Evolutionary conservation across 2,797 vertebrate genomes (phyloP).

Genomic region (Oryzias dopingdopingensis): DNA sequence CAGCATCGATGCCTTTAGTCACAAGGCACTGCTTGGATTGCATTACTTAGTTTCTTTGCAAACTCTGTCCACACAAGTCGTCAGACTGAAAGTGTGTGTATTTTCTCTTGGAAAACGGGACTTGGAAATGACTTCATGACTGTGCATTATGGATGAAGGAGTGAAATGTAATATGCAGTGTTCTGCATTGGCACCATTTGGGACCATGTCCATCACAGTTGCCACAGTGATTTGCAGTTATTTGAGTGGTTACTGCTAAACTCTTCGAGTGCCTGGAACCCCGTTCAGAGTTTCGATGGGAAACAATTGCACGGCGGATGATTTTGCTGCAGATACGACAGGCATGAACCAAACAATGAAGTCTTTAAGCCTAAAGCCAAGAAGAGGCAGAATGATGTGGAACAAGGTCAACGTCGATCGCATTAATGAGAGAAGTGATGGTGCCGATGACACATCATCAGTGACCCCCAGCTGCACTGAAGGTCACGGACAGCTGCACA

Average conservation of each 20-base stretch:
- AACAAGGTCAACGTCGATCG: slow-evolving; percentile 46
- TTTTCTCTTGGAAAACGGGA: slow-evolving; percentile 50
- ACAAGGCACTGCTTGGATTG: slow-evolving; percentile 32
- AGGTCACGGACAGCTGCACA: too few species aligned
- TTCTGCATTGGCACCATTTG: slow-evolving; percentile 47
- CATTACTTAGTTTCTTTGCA: slow-evolving; percentile 60
- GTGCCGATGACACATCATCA: slow-evolving; percentile 41
- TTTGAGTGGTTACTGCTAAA: slow-evolving; percentile 36
- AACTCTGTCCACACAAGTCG: slow-evolving; percentile 45
- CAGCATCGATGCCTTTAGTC: slow-evolving; percentile 64
- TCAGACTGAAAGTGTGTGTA: slow-evolving; percentile 55
- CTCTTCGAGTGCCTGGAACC: slow-evolving; percentile 23
- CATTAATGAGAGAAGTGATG: slow-evolving; percentile 43
- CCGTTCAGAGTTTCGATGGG: slow-evolving; percentile 29
- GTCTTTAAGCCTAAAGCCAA: slow-evolving; percentile 32
- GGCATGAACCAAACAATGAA: slow-evolving; percentile 38
- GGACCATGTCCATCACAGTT: slow-evolving; percentile 41
- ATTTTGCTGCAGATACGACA: slow-evolving; percentile 44
- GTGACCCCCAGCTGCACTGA: slow-evolving; percentile 28
- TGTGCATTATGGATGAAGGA: slow-evolving; percentile 64
- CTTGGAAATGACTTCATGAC: slow-evolving; percentile 66
- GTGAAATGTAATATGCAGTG: slow-evolving; percentile 63
- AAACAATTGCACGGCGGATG: slow-evolving; percentile 12
- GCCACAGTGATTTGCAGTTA: slow-evolving; percentile 47
- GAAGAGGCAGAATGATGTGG: slow-evolving; percentile 33